A percentile compares a stretch with the other conserved stretches of the same genome.
Conservation (phyloP, 2,888 invertebrate genomes). For the Gymnocheta viridis region DNA sequence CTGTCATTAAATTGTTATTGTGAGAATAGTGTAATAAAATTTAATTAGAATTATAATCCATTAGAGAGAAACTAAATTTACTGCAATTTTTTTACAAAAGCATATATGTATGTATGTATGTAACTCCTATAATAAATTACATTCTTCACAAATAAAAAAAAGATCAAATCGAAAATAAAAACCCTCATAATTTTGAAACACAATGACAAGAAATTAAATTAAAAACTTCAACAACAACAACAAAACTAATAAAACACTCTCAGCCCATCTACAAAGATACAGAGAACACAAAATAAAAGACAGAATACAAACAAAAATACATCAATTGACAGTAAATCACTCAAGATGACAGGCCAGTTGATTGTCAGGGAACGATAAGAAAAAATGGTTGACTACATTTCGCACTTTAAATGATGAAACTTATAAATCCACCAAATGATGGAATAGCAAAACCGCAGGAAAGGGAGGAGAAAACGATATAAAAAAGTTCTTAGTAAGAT, state of each 20-base stretch:
- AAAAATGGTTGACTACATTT: constrained; percentile 76
- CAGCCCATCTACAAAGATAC: background rate
- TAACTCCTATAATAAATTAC: constrained; percentile 40
- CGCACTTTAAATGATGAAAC: constrained; percentile 73
- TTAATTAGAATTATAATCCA: constrained; percentile 53
- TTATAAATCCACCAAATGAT: constrained; percentile 37
- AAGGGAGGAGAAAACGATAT: constrained; percentile 11
- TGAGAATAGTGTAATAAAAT: background rate
- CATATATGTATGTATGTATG: no score
- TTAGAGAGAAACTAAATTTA: constrained; percentile 50
- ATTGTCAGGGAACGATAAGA: constrained; percentile 79
- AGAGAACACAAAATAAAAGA: background rate
- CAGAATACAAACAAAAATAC: constrained; percentile 34
- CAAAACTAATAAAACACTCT: constrained; percentile 11
- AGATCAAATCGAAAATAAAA: constrained; percentile 18
- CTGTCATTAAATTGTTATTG: background rate
- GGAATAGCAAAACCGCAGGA: background rate
- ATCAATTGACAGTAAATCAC: constrained; percentile 80
- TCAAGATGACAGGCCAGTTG: constrained; percentile 78
- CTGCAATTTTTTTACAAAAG: constrained; percentile 3
- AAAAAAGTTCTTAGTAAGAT: constrained; percentile 58
- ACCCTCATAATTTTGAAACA: constrained; percentile 57
- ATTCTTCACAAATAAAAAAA: background rate
- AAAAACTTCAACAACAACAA: constrained; percentile 13
- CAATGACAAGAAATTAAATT: constrained; percentile 60